A percentile compares a stretch with the other conserved stretches of the same genome.
phyloP scores from a whole-genome alignment of 1,140 invertebrate genomes.

The Pseudomyrmex sp. region DNA sequence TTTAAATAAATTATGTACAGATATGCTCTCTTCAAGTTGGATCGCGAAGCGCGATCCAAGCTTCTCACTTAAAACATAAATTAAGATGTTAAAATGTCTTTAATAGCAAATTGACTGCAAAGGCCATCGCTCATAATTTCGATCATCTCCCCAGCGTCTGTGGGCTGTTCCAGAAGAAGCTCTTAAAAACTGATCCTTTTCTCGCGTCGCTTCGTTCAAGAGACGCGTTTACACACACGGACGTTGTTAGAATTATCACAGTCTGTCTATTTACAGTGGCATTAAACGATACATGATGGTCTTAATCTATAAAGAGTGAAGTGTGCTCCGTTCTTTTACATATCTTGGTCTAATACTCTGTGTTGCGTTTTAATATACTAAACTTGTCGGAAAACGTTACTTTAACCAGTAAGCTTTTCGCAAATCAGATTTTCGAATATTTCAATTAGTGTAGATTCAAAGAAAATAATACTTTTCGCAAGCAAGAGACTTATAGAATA shows the following conservation, averaged over 20 bases:
- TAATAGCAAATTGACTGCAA: conserved; percentile 84
- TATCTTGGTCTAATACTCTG: conserved; percentile 63
- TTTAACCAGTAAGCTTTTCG: conserved; percentile 50
- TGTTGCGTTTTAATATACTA: conserved; percentile 42
- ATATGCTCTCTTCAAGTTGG: conserved; percentile 73
- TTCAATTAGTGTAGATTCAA: conserved; percentile 27
- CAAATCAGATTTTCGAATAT: conserved; percentile 46
- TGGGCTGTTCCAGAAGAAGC: neutral
- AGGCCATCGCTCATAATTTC: conserved; percentile 80
- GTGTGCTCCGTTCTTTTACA: conserved; percentile 59
- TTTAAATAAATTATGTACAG: conserved; percentile 84
- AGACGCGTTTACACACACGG: conserved; percentile 56
- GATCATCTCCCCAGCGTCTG: conserved; percentile 11
- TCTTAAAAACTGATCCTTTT: neutral
- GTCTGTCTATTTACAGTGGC: conserved; percentile 85
- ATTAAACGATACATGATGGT: conserved; percentile 74
- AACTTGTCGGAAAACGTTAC: conserved; percentile 11
- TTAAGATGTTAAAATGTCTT: conserved; percentile 79
- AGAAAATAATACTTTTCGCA: neutral
- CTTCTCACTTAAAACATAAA: conserved; percentile 81
- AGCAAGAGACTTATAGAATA: neutral
- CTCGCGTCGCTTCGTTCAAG: conserved; percentile 24
- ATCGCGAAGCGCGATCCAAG: conserved; percentile 74
- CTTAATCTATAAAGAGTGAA: conserved; percentile 64
- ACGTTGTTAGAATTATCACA: conserved; percentile 85